Evolutionary conservation across 2,113 vertebrate genomes (phyloP).

Genomic region (Amblyopsis rosae): DNA sequence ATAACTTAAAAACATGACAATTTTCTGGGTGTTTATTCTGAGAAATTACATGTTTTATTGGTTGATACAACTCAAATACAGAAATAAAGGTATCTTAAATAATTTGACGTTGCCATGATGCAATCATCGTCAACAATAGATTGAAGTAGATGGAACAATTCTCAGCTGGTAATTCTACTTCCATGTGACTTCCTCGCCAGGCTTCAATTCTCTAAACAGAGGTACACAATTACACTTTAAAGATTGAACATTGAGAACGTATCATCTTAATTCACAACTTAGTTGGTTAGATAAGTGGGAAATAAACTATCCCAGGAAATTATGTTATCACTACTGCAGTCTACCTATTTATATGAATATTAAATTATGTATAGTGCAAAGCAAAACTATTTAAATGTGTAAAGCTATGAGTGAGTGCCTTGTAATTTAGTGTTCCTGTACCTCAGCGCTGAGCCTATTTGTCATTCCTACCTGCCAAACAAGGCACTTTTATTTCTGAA

Average conservation of each 20-base stretch:
- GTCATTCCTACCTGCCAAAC: conserved; percentile 81
- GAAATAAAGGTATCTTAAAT: conserved; percentile 34
- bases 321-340: too few species aligned
- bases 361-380: too few species aligned
- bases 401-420: neutral
- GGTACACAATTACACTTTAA: neutral
- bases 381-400: too few species aligned
- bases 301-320: too few species aligned
- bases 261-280: neutral
- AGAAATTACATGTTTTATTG: conserved; percentile 57
- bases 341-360: too few species aligned
- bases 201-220: conserved; percentile 84
- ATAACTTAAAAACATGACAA: conserved; percentile 5
- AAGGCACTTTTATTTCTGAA: conserved; percentile 92
- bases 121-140: conserved; percentile 34
- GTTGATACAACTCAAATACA: conserved; percentile 44
- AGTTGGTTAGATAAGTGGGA: too few species aligned
- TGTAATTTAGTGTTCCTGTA: neutral
- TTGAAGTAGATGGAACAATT: conserved; percentile 24
- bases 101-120: conserved; percentile 30
- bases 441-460: neutral
- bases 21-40: conserved; percentile 1
- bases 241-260: neutral
- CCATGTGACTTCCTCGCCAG: conserved; percentile 90
- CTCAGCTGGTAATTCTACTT: conserved; percentile 73